Evolutionary conservation across 2,888 invertebrate genomes (phyloP).

Genomic region (Gibbula magus): DNA sequence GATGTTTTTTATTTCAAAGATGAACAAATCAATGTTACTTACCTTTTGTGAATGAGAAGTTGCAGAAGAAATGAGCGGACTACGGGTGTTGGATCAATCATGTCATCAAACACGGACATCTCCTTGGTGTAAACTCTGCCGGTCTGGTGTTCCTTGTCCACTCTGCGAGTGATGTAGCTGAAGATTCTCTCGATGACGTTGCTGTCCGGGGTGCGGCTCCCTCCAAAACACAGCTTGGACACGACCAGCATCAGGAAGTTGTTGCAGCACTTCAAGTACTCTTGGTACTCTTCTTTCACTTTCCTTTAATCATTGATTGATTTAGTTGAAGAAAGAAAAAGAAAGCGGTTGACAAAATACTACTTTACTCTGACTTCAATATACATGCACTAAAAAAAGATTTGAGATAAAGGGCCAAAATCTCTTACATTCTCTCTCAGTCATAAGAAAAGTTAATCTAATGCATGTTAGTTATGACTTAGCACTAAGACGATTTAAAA

Average conservation of each 20-base stretch:
- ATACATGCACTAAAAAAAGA: too few relatives aligned
- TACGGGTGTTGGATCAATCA: slow-evolving; percentile 67
- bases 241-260: slow-evolving; percentile 63
- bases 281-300: slow-evolving; percentile 34
- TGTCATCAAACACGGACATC: slow-evolving; percentile 59
- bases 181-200: slow-evolving; percentile 52
- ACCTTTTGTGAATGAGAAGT: slow-evolving; percentile 62
- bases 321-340: too few relatives aligned
- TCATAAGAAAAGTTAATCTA: too few relatives aligned
- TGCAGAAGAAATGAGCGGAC: slow-evolving; percentile 66
- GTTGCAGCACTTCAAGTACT: slow-evolving; percentile 54
- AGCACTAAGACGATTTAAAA: too few relatives aligned
- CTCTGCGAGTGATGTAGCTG: slow-evolving; percentile 45
- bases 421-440: too few relatives aligned
- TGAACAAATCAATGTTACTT: background rate
- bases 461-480: too few relatives aligned
- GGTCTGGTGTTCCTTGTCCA: background rate
- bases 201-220: slow-evolving; percentile 46
- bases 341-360: too few relatives aligned
- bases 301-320: slow-evolving; percentile 32
- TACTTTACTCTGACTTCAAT: too few relatives aligned
- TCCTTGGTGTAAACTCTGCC: slow-evolving; percentile 44
- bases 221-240: slow-evolving; percentile 58
- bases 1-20: too few relatives aligned
- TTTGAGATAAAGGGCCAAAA: too few relatives aligned